Evolutionary conservation across 2,888 invertebrate genomes (phyloP).

Genomic region (Cheilosia vernalis): DNA sequence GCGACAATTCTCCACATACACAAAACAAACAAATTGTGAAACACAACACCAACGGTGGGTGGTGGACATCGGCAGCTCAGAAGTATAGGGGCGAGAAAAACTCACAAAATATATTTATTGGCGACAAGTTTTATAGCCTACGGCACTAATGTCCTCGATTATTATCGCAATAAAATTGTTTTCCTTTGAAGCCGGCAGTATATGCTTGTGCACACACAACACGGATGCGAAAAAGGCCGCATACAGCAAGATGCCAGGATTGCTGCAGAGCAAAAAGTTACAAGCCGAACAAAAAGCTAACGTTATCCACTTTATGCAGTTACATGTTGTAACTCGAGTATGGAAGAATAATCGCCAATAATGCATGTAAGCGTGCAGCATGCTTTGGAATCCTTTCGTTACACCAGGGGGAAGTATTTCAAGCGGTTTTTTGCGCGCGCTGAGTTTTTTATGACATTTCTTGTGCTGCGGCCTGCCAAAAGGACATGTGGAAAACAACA

Average conservation of each 20-base stretch:
- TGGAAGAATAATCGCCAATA: conserved; percentile 56
- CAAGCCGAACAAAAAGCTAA: background rate
- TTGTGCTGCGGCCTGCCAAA: conserved; percentile 4
- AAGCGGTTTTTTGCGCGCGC: background rate
- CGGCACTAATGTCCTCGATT: conserved; percentile 74
- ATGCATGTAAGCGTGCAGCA: conserved; percentile 37
- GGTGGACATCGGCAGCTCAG: background rate
- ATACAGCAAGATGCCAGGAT: conserved; percentile 40
- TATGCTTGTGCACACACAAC: conserved; percentile 1
- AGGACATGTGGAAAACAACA: conserved; percentile 41
- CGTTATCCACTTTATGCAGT: conserved; percentile 5
- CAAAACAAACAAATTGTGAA: conserved; percentile 30
- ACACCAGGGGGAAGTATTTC: background rate
- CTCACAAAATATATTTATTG: conserved; percentile 66
- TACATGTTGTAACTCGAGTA: conserved; percentile 56
- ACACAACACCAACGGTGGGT: background rate
- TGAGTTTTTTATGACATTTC: conserved; percentile 39
- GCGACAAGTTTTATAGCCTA: conserved; percentile 74
- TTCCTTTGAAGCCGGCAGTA: conserved; percentile 15
- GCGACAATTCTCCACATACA: conserved; percentile 47
- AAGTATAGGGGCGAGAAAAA: conserved; percentile 2
- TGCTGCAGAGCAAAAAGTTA: background rate
- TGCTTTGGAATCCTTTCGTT: conserved; percentile 17
- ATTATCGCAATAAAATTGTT: conserved; percentile 73
- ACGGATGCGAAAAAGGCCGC: conserved; percentile 52